These are phyloP conservation scores for Cyrtonyx montezumae DNA, from an alignment of 2,113 vertebrate species.

Conservation along the genomic window DNA sequence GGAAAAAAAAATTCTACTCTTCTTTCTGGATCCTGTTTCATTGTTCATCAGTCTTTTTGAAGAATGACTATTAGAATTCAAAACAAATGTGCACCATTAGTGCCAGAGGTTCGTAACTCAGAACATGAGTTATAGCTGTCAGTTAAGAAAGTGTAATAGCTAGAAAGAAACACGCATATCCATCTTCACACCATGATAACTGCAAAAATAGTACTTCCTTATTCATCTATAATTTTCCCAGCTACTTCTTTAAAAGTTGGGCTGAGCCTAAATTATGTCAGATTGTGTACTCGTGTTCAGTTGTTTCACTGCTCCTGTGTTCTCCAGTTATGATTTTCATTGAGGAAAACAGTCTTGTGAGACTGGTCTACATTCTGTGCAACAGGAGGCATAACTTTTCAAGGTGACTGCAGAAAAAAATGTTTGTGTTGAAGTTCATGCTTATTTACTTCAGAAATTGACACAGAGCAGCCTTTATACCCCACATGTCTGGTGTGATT, in stretches of 20 bases:
- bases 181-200: background rate
- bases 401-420: background rate
- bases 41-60: background rate
- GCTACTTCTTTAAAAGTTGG: background rate
- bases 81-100: background rate
- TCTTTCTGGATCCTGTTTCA: background rate
- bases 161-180: background rate
- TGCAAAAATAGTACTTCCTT: background rate
- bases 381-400: background rate
- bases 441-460: background rate
- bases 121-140: background rate
- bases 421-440: background rate
- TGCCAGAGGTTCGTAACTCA: conserved; percentile 4
- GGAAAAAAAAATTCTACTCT: background rate
- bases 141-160: background rate
- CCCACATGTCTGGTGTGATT: background rate
- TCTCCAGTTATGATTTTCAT: background rate
- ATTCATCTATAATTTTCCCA: background rate
- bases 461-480: background rate
- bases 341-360: background rate
- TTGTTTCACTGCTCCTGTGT: background rate
- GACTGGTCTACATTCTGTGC: background rate
- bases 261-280: background rate
- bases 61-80: background rate
- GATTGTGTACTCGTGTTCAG: background rate